Percentiles rank a stretch among this genome's conserved stretches.
Conservation (phyloP, 2,113 vertebrate genomes). For the Gymnorhina tibicen region DNA sequence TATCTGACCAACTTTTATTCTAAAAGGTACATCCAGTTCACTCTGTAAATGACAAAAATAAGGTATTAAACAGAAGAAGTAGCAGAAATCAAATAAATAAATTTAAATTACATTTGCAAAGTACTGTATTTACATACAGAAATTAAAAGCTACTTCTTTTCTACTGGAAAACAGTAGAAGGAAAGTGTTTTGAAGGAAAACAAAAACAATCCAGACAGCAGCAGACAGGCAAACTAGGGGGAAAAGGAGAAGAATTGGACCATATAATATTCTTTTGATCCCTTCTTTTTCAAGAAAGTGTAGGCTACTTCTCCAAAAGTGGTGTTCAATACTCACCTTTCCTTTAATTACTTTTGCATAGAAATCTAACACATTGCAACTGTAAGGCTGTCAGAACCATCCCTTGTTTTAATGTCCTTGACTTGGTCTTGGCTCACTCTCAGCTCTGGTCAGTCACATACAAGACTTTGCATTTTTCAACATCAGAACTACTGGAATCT, state of each 20-base stretch:
- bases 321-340: rapidly evolving
- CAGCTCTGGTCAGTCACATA: neutral
- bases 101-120: neutral
- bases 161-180: neutral
- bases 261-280: neutral
- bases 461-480: neutral
- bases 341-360: neutral
- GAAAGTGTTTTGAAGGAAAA: neutral
- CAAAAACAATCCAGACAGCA: neutral
- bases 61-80: neutral
- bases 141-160: neutral
- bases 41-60: conserved; percentile 73
- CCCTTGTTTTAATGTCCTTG: neutral
- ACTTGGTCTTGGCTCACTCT: neutral
- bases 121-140: neutral
- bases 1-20: conserved; percentile 92
- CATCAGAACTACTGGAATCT: neutral
- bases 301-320: neutral
- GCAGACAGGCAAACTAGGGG: neutral
- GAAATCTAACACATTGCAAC: neutral
- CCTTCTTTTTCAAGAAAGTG: neutral
- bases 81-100: neutral
- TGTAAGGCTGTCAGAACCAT: neutral
- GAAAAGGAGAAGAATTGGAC: neutral
- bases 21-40: conserved; percentile 92